Evolutionary conservation across 2,888 invertebrate genomes (phyloP).

Genomic region (Polyploca ridens): DNA sequence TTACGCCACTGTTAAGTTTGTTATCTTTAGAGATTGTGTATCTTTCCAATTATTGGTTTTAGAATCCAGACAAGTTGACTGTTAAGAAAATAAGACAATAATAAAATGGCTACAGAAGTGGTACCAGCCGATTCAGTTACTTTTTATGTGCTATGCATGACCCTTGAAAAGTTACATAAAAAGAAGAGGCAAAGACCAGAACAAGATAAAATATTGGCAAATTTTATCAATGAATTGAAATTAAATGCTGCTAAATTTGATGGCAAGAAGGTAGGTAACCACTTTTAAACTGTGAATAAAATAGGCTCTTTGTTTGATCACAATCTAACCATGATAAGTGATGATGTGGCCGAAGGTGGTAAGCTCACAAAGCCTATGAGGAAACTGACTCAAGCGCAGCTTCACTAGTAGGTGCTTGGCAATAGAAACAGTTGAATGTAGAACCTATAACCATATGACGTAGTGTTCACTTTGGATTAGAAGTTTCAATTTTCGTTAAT

Average conservation of each 20-base stretch:
- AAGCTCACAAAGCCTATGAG: too few relatives aligned
- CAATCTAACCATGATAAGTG: too few relatives aligned
- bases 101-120: constrained; percentile 30
- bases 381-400: too few relatives aligned
- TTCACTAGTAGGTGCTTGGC: neutral
- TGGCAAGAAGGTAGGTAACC: constrained; percentile 66
- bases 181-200: constrained; percentile 66
- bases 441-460: too few relatives aligned
- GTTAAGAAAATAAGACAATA: constrained; percentile 1
- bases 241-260: constrained; percentile 48
- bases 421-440: too few relatives aligned
- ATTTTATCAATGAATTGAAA: constrained; percentile 80
- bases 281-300: too few relatives aligned
- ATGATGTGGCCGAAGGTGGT: too few relatives aligned
- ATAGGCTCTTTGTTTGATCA: too few relatives aligned
- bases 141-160: constrained; percentile 83
- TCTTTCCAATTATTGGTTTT: neutral
- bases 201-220: constrained; percentile 75
- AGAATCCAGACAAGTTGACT: neutral
- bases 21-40: neutral
- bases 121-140: constrained; percentile 62
- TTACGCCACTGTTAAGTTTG: too few relatives aligned
- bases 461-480: too few relatives aligned
- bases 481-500: too few relatives aligned
- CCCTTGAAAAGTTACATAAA: constrained; percentile 85